Evolutionary conservation across 35 echinoderm and acorn worm genomes (phyloP).

Genomic region (Nesometra sesokonis): DNA sequence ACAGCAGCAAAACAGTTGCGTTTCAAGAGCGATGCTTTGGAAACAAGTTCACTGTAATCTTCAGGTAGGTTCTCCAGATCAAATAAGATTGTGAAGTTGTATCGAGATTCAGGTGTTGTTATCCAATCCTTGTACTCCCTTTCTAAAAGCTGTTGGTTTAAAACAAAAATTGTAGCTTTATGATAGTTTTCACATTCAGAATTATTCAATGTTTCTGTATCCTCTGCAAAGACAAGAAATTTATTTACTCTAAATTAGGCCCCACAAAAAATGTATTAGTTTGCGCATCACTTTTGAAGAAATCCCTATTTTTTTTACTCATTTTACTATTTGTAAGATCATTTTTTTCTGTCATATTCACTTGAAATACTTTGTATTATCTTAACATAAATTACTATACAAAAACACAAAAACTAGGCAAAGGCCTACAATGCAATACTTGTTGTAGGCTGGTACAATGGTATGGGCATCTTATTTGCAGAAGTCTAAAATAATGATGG

Average conservation of each 20-base stretch:
- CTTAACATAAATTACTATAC: no score
- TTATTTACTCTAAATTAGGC: not conserved
- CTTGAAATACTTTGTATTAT: no score
- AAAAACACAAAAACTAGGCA: no score
- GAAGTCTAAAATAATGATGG: no score
- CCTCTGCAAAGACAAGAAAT: not conserved
- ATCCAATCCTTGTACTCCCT: constrained; percentile 47
- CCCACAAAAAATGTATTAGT: no score
- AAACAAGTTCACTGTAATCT: constrained; percentile 29
- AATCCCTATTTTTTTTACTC: no score
- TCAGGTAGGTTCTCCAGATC: constrained; percentile 58
- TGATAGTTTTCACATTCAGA: not conserved
- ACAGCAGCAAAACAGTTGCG: constrained; percentile 93
- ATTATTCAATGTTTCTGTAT: not conserved
- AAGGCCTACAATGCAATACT: no score
- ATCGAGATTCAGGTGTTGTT: constrained; percentile 24
- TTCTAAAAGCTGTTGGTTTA: constrained; percentile 45
- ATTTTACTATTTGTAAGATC: no score
- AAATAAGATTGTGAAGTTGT: constrained; percentile 46
- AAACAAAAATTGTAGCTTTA: constrained; percentile 6
- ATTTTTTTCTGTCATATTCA: no score
- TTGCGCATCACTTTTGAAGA: no score
- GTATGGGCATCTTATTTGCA: no score
- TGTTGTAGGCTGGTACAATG: no score
- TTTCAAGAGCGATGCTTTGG: constrained; percentile 75